These are phyloP conservation scores for Rattus norvegicus DNA, from an alignment of 2,113 vertebrate species.

Conservation along the genomic window DNA sequence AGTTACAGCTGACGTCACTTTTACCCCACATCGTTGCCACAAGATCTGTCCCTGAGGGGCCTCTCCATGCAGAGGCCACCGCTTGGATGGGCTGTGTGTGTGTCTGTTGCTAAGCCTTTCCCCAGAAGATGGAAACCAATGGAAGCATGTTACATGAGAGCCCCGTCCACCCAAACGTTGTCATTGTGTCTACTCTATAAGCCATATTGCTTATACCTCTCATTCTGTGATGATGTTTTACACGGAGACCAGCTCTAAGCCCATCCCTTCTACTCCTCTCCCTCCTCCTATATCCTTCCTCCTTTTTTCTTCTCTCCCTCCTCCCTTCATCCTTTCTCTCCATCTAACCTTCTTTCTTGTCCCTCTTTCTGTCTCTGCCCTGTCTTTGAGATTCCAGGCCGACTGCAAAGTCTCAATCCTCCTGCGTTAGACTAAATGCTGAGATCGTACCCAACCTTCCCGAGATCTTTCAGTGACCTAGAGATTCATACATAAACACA, in stretches of 20 bases:
- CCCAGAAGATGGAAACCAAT: not conserved
- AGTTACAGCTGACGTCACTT: not conserved
- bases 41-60: not conserved
- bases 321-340: no score
- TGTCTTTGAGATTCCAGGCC: not conserved
- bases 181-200: not conserved
- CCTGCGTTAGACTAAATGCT: not conserved
- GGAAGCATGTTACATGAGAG: not conserved
- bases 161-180: no score
- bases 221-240: not conserved
- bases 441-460: not conserved
- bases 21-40: not conserved
- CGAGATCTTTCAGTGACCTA: not conserved
- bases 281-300: no score
- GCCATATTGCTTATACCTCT: not conserved
- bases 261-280: no score
- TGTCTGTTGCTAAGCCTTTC: not conserved
- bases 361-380: not conserved
- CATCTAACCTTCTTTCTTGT: no score
- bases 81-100: not conserved
- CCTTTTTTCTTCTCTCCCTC: not conserved
- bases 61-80: fast-evolving
- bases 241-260: not conserved
- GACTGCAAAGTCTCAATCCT: not conserved
- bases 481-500: not conserved